Conservation (phyloP, 2,888 invertebrate genomes). For the Urechis unicinctus region DNA sequence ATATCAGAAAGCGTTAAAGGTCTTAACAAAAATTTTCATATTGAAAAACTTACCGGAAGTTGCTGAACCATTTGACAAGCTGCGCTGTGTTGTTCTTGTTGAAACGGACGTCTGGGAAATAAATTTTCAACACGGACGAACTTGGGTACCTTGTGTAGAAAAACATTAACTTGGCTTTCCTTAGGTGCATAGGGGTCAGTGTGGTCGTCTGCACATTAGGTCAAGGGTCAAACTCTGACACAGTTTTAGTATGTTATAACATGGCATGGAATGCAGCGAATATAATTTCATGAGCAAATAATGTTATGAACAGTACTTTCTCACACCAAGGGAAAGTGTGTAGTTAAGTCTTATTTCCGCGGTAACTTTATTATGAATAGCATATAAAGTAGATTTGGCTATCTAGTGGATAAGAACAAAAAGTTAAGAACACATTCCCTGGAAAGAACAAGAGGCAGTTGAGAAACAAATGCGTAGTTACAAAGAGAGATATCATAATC, state of each 20-base stretch:
- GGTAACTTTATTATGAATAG: no score
- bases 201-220: conserved; percentile 55
- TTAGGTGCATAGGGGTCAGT: conserved; percentile 97
- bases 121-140: conserved; percentile 98
- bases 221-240: conserved; percentile 21
- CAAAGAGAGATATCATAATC: no score
- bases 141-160: conserved; percentile 99
- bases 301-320: not conserved
- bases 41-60: conserved; percentile 79
- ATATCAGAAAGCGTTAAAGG: no score
- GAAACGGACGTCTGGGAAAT: conserved; percentile 99
- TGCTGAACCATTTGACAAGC: conserved; percentile 99
- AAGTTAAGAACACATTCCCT: no score
- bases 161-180: conserved; percentile 99
- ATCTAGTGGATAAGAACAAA: no score
- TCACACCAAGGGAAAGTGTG: no score
- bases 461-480: no score
- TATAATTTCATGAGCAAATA: not conserved
- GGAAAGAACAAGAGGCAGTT: no score
- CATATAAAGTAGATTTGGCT: no score
- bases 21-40: no score
- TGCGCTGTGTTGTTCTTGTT: conserved; percentile 99
- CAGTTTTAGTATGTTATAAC: not conserved
- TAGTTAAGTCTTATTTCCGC: no score
- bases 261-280: not conserved